Evolutionary conservation across 2,888 invertebrate species (phyloP), one percentile per base, ranked within the genome.

Genomic region (Megastigmus dorsalis): DNA sequence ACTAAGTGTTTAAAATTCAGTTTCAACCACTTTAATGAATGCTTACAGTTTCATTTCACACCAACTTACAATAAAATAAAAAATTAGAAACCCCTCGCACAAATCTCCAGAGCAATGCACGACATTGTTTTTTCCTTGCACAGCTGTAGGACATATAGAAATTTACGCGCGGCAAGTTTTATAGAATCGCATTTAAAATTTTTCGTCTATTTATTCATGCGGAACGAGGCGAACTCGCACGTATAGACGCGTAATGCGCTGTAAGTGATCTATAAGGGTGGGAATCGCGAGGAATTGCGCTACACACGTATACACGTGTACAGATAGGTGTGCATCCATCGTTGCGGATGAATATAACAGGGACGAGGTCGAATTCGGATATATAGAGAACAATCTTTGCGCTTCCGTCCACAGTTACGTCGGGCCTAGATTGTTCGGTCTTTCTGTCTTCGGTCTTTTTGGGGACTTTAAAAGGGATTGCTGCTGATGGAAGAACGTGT

Each of bases 261-360:
- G 9, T 33, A 15, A 52, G 45, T 54, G 60, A 62, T 62, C 9
- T 13, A 23, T 3, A 4, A 33, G n/a, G n/a, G n/a, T n/a, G n/a
- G n/a, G n/a, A n/a, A n/a, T n/a, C n/a, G n/a, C n/a, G n/a, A 41
- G 52, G 48, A 28, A 30, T 30, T 18, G 15, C 2, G 20, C 26
- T 33, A 28, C 5, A n/a, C 41, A 9, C 23, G n/a, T n/a, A n/a
- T n/a, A n/a, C n/a, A 15, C 18, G 48, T 45, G 2, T 20, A 13
- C 26, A 9, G 9, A 15, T 15, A n/a, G n/a, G n/a, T n/a, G n/a
- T n/a, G 18, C 7, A 18, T 6, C 38, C 52, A 74, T 43, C 38
- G 30, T 55, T 60, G 66, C 55, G 67, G 18, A 67, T 54, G 45
- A 67, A 60, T 52, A 73, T 73, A 73, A 67, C 62, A 52, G 66